A percentile compares a stretch with the other conserved stretches of the same genome.
These are phyloP conservation scores for Polydrusus tereticollis DNA, from an alignment of 2,888 invertebrate genomes.

Conservation along the genomic window DNA sequence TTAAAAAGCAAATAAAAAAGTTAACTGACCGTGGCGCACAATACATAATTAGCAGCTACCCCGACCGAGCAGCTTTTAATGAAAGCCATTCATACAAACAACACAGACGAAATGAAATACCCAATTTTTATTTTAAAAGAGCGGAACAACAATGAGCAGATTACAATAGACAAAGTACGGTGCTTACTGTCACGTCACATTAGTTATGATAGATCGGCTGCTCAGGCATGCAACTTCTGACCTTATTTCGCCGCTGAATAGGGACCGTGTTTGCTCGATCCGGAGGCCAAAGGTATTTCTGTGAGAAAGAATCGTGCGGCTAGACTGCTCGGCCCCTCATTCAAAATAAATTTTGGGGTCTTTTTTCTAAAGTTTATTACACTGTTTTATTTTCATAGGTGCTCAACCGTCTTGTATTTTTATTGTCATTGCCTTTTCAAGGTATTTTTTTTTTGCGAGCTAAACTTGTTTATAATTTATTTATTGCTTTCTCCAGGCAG, in stretches of 20 bases:
- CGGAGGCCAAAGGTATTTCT: slow-evolving; percentile 52
- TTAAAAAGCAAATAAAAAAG: slow-evolving; percentile 33
- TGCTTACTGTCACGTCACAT: slow-evolving; percentile 68
- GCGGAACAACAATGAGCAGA: slow-evolving; percentile 65
- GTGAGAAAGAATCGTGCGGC: slow-evolving; percentile 62
- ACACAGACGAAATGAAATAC: slow-evolving; percentile 34
- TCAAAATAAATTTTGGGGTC: slow-evolving; percentile 62
- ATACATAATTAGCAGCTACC: slow-evolving; percentile 43
- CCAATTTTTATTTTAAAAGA: slow-evolving; percentile 47
- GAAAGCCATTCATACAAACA: slow-evolving; percentile 41
- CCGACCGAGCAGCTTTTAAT: slow-evolving; percentile 41
- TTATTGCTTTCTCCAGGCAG: slow-evolving; percentile 45
- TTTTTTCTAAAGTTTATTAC: slow-evolving; percentile 63
- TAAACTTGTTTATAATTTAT: slow-evolving; percentile 56
- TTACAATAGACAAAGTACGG: slow-evolving; percentile 68
- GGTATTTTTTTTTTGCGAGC: slow-evolving; percentile 49
- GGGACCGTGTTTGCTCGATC: slow-evolving; percentile 53
- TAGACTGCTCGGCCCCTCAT: slow-evolving; percentile 65
- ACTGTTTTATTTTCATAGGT: slow-evolving; percentile 56
- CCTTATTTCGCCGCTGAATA: slow-evolving; percentile 56
- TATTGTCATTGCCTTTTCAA: slow-evolving; percentile 57
- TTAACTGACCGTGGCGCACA: slow-evolving; percentile 25
- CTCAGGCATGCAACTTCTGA: slow-evolving; percentile 55
- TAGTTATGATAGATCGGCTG: slow-evolving; percentile 67
- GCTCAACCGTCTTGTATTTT: slow-evolving; percentile 50